Base-by-base conservation (phyloP, 2,888 invertebrate genomes). In the Germaria angustata region DNA sequence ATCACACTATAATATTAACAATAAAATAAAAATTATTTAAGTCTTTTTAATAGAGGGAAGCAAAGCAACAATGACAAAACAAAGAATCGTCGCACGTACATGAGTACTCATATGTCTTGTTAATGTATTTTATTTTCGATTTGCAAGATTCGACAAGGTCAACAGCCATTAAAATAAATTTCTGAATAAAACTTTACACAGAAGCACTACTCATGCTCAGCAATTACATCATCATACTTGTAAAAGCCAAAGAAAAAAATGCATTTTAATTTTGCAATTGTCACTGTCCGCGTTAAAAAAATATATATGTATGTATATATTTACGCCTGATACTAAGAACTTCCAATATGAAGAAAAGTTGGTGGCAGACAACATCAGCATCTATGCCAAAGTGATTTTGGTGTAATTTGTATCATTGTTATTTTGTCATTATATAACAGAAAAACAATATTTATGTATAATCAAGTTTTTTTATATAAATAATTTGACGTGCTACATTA, bases 71-170 rank as follows among this genome's bases (percentile, higher is more conserved):
- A 63, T 20, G 17, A 17, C 5, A 28, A 9, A 57, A 22, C 28
- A 17, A 36, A 41, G 32, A 44, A 24, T n/a, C n/a, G 15, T 7
- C n/a, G 15, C 17, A 20, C 20, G 44, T 13, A 69, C 13, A 34
- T 36, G 46, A 57, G 34, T 36, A 71, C 9, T 17, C 24, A 34
- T 22, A 57, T 11, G 20, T 32, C 24, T 46, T 34, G 57, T 9
- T 49, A 55, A 55, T 46, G 20, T 32, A 57, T 57, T 69, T 44
- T 34, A 44, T 69, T 57, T 24, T 28, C 15, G 24, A 66, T 71
- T 77, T 55, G 65, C 15, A 44, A 57, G 7, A 61, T 41, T 59
- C 11, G 66, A 63, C 84, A 85, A 85, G 85, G 85, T 82, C 81
- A 81, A 80, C 80, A 84, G 57, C 68, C 71, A 84, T 72, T 63